Percentiles rank a stretch among this genome's conserved stretches.
These are phyloP conservation scores for Zosterops borbonicus DNA, from an alignment of 2,113 vertebrate species.

Conservation along the genomic window DNA sequence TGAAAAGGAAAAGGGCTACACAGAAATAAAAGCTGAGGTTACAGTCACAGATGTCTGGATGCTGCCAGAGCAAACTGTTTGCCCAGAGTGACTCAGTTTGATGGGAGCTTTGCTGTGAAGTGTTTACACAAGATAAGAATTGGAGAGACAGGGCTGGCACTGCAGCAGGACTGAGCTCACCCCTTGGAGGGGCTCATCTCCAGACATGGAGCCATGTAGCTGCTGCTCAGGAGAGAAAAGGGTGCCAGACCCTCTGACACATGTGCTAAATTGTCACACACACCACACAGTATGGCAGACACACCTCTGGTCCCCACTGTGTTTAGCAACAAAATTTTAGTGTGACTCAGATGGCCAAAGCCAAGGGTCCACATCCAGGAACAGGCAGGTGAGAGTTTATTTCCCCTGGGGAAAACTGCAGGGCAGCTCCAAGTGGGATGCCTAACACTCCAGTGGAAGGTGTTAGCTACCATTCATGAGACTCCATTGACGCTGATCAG, in stretches of 20 bases:
- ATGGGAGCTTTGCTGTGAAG: neutral
- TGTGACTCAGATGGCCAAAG: neutral
- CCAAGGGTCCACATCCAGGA: neutral
- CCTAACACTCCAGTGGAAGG: neutral
- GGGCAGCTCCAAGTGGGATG: neutral
- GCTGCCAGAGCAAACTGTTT: neutral
- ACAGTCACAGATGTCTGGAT: neutral
- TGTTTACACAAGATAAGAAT: neutral
- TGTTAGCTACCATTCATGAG: neutral
- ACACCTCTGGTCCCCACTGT: neutral
- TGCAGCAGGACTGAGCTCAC: neutral
- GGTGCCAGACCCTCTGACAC: neutral
- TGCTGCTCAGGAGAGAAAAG: neutral
- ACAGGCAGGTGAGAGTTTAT: neutral
- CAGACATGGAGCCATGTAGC: accelerated
- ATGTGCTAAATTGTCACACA: neutral
- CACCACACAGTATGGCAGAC: too few relatives aligned
- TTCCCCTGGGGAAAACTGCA: neutral
- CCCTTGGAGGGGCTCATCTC: neutral
- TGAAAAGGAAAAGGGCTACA: neutral
- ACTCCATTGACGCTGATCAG: neutral
- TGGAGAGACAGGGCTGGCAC: neutral
- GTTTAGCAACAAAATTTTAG: neutral
- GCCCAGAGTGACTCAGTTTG: neutral
- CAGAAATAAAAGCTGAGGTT: neutral